These are phyloP conservation scores for Aurelia aurita DNA, from an alignment of 30 jellyfish, hydroid and myxozoan species.

Conservation along the genomic window DNA sequence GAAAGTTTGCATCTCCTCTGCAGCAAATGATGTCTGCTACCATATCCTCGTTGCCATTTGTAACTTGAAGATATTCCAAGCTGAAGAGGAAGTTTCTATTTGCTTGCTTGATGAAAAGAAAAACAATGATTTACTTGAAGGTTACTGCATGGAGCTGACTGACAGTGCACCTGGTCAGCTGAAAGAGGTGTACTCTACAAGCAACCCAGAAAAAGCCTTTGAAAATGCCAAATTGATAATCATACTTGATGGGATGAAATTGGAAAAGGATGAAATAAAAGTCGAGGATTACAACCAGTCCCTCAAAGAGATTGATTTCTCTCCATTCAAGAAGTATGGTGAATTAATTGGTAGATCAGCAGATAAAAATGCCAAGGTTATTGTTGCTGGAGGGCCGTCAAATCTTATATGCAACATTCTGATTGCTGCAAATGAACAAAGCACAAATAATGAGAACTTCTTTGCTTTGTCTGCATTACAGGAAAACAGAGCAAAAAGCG, in stretches of 20 bases:
- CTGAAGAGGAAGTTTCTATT: conserved; percentile 50
- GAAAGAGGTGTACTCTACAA: conserved; percentile 38
- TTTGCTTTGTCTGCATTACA: conserved; percentile 79
- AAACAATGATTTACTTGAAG: conserved; percentile 51
- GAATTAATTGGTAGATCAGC: conserved; percentile 47
- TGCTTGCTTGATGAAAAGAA: conserved; percentile 63
- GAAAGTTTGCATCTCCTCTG: conserved; percentile 75
- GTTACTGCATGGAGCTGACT: conserved; percentile 80
- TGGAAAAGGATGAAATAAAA: conserved; percentile 8
- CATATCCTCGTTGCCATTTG: conserved; percentile 40
- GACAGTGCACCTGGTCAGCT: conserved; percentile 90
- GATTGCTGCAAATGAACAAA: conserved; percentile 34
- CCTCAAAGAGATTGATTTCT: conserved; percentile 28
- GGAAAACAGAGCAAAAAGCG: conserved; percentile 85
- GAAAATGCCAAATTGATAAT: conserved; percentile 70
- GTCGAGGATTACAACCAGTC: neutral
- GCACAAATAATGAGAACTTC: conserved; percentile 38
- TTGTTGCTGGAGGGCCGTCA: conserved; percentile 83
- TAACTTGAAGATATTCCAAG: conserved; percentile 33
- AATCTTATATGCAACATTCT: conserved; percentile 57
- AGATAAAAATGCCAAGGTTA: conserved; percentile 60
- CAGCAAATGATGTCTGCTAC: conserved; percentile 67
- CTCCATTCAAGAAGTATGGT: conserved; percentile 50
- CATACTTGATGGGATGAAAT: conserved; percentile 53
- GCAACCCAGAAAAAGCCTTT: conserved; percentile 71